These are phyloP conservation scores for Prochilodus magdalenae DNA, from an alignment of 2,113 vertebrate genomes.

Conservation along the genomic window DNA sequence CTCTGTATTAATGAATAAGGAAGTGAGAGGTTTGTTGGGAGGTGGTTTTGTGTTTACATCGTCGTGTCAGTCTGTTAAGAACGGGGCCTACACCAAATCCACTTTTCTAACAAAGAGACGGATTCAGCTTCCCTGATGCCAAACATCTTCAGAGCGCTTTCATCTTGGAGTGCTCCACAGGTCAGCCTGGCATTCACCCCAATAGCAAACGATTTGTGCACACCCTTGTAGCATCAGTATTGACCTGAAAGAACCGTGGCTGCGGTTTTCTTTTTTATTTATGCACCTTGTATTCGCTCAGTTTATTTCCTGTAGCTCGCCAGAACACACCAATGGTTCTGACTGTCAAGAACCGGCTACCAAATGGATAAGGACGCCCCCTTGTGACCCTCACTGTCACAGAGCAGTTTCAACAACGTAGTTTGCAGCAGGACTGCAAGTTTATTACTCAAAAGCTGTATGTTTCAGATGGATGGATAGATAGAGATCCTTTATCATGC, in stretches of 20 bases:
- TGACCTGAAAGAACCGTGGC: neutral
- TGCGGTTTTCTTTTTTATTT: neutral
- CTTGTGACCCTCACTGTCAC: neutral
- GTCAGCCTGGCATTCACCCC: neutral
- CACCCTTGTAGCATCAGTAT: neutral
- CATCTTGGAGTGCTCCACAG: neutral
- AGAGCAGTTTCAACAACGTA: constrained; percentile 7
- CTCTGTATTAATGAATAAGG: constrained; percentile 3
- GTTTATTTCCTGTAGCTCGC: neutral
- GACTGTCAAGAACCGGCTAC: neutral
- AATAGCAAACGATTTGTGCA: neutral
- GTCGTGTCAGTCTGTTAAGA: neutral
- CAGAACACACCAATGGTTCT: neutral
- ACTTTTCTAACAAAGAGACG: neutral
- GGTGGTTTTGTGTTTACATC: constrained; percentile 25
- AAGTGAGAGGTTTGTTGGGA: neutral
- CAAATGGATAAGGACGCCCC: neutral
- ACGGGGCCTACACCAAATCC: neutral
- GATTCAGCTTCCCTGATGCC: neutral
- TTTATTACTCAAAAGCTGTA: constrained; percentile 9
- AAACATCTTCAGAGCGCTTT: neutral
- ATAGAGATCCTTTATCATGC: neutral
- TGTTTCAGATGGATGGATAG: neutral
- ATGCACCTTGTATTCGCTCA: neutral
- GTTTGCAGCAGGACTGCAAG: constrained; percentile 51